A percentile compares a stretch with the other conserved stretches of the same genome.
Evolutionary conservation across 2,113 vertebrate species (phyloP).

Genomic region (Neoarius graeffei): DNA sequence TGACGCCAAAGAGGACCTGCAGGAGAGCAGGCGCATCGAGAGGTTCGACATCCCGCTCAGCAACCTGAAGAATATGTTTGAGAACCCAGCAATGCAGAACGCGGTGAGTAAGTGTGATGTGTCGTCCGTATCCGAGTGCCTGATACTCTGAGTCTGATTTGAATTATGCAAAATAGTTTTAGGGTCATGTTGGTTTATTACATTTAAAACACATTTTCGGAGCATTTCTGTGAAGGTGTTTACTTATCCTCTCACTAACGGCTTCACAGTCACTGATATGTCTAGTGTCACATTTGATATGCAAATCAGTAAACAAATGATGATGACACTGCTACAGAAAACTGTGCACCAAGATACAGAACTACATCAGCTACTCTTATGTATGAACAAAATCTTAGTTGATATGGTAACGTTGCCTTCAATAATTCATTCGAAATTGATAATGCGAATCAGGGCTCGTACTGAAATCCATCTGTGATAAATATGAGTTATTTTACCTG

Average conservation of each 20-base stretch:
- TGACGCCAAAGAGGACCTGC: constrained; percentile 67
- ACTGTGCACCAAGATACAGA: background rate
- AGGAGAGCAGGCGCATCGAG: constrained; percentile 68
- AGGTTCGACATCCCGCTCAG: constrained; percentile 74
- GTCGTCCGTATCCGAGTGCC: background rate
- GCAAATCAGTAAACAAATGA: background rate
- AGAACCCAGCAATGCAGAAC: constrained; percentile 60
- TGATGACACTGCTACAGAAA: background rate
- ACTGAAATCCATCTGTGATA: background rate
- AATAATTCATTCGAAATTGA: background rate
- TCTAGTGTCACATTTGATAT: background rate
- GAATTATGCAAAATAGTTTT: background rate
- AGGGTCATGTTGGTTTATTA: background rate
- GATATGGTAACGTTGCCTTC: background rate
- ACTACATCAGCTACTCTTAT: background rate
- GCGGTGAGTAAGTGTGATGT: constrained; percentile 61
- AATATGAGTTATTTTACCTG: background rate
- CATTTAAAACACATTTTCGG: background rate
- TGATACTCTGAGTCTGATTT: background rate
- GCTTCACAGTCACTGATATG: background rate
- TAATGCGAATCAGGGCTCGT: background rate
- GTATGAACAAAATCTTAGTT: background rate
- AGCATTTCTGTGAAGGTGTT: background rate
- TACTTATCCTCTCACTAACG: background rate
- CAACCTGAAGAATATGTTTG: constrained; percentile 77